Percentiles rank a stretch among this genome's conserved stretches.
Evolutionary conservation across 2,113 vertebrate genomes (phyloP).

Genomic region (Apteryx mantelli): DNA sequence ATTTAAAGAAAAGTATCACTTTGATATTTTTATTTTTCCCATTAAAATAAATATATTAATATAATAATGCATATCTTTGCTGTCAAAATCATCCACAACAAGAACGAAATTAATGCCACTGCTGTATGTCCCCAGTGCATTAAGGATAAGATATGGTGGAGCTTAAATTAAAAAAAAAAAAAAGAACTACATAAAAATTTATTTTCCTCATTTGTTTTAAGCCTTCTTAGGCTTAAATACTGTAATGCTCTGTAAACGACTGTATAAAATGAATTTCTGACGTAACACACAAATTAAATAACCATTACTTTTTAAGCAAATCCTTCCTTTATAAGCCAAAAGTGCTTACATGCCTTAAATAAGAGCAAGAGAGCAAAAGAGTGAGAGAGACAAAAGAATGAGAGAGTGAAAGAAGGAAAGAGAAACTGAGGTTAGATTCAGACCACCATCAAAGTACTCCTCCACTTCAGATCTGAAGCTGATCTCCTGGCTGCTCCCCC

Average conservation of each 20-base stretch:
- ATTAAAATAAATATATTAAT: neutral
- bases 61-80: neutral
- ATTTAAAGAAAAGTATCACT: neutral
- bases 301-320: neutral
- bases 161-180: neutral
- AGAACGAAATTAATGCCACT: neutral
- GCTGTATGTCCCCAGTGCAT: neutral
- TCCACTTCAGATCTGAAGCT: neutral
- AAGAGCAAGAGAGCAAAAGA: neutral
- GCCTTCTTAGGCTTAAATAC: neutral
- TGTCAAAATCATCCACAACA: neutral
- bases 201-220: neutral
- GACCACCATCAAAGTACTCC: neutral
- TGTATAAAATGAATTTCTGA: neutral
- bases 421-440: neutral
- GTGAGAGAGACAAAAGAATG: neutral
- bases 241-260: neutral
- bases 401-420: neutral
- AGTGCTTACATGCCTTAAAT: neutral
- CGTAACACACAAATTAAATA: neutral
- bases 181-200: neutral
- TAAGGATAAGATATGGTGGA: neutral
- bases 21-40: neutral
- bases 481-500: neutral
- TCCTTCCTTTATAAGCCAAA: neutral